Evolutionary conservation across 2,797 vertebrate species (phyloP).

Genomic region (Calcarius lapponicus): DNA sequence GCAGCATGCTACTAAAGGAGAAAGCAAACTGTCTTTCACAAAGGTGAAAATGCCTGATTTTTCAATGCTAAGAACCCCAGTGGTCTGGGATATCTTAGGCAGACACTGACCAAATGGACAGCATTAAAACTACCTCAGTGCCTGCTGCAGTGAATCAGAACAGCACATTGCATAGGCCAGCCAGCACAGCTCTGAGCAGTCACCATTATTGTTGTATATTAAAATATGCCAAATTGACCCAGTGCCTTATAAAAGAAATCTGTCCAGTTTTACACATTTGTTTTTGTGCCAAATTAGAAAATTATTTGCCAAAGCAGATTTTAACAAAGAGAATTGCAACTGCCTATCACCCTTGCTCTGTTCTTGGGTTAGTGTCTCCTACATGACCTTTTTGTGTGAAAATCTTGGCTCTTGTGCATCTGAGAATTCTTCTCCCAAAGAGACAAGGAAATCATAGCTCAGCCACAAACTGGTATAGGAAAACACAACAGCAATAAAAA

Average conservation of each 20-base stretch:
- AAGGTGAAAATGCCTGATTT: neutral
- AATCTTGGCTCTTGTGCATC: neutral
- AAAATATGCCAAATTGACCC: neutral
- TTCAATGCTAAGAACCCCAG: neutral
- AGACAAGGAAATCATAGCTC: neutral
- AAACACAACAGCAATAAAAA: neutral
- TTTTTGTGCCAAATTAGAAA: neutral
- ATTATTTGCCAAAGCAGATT: neutral
- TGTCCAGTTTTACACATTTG: neutral
- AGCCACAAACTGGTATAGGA: neutral
- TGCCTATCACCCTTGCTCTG: neutral
- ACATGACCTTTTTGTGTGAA: neutral
- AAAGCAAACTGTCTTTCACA: neutral
- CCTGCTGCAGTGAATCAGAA: neutral
- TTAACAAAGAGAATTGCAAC: neutral
- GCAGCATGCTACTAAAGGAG: neutral
- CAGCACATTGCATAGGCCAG: neutral
- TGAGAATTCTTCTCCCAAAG: neutral
- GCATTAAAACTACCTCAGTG: neutral
- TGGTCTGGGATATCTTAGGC: neutral
- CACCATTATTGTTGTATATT: neutral
- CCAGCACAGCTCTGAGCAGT: neutral
- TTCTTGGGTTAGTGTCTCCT: neutral
- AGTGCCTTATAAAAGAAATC: neutral
- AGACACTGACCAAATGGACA: neutral